Base-by-base conservation (phyloP, 2,797 vertebrate species). In the Oophaga sylvatica region DNA sequence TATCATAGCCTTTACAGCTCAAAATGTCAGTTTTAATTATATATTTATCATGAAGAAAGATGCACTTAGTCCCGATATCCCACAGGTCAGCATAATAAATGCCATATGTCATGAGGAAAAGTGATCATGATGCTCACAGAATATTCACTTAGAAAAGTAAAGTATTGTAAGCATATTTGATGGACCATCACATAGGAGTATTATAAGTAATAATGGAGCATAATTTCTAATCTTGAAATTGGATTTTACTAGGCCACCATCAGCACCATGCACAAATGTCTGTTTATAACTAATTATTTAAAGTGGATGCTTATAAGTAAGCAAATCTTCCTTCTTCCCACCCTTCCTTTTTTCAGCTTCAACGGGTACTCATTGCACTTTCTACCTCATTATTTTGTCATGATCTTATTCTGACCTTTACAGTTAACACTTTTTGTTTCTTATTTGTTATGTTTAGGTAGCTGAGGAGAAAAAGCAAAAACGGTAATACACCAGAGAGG, bases 1-100 rank as follows among this genome's bases (percentile, higher is more conserved):
- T 70, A 79, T 79, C 83, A 83, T 83, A 78, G 62, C 80, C 65
- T 68, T 73, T 41, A 82, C 70, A 82, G 67, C 56, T 57, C 60
- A 77, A n/a, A 56, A 82, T 82, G 79, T 63, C 80, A 87, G 60
- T 45, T 76, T 82, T 62, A 83, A 83, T 78, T 68, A 83, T 83
- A 60, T 57, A 68, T 83, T 83, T 83, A 73, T 45, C 62, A 82
- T 13, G 17, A 31, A 77, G 71, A 48, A 83, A 63, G 81, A 19
- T 65, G 63, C 56, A 41, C 63, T 76, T 82, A 79, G 62, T n/a
- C 3, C 10, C 29, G 3, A 59, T 45, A 60, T 77, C 53, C 53
- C 31, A 84, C 65, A 84, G 81, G 87, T 84, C 75, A 80, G 31
- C 7, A 62, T 57, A 84, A 79, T 80, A 79, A 41, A 71, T 57